Evolutionary conservation across 2,113 vertebrate genomes (phyloP).

Genomic region (Gadus macrocephalus): DNA sequence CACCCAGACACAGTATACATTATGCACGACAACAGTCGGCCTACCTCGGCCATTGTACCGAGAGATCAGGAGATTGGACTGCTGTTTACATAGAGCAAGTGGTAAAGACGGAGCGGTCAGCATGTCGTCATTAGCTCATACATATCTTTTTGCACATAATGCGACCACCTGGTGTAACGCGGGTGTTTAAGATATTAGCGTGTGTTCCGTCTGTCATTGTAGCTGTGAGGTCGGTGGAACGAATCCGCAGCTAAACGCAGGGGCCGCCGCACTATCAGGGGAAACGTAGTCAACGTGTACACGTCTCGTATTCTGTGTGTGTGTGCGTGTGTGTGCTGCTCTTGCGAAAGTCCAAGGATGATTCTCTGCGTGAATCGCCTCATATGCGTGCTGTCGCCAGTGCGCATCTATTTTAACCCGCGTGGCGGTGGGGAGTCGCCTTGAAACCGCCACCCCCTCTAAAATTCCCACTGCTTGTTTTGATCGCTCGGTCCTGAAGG

Average conservation of each 20-base stretch:
- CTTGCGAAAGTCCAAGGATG: constrained; percentile 5
- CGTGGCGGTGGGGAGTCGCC: constrained; percentile 59
- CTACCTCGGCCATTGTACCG: constrained; percentile 12
- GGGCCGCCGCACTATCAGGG: too few species aligned
- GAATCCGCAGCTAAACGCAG: too few species aligned
- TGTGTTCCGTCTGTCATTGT: too few species aligned
- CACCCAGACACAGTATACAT: constrained; percentile 17
- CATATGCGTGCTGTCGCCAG: background rate
- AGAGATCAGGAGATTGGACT: constrained; percentile 23
- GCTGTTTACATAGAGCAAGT: too few species aligned
- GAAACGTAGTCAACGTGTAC: too few species aligned
- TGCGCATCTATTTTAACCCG: constrained; percentile 67
- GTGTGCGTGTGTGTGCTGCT: background rate
- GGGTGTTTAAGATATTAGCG: too few species aligned
- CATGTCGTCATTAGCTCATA: too few species aligned
- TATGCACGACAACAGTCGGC: constrained; percentile 18
- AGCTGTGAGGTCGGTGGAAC: too few species aligned
- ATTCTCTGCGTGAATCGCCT: background rate
- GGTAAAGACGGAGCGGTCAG: too few species aligned
- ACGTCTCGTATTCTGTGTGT: background rate
- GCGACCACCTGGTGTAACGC: too few species aligned
- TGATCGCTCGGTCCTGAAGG: constrained; percentile 75
- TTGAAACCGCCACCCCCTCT: constrained; percentile 69
- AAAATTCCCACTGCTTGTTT: constrained; percentile 77
- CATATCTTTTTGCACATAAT: too few species aligned